Evolutionary conservation across 2,888 invertebrate genomes (phyloP).

Genomic region (Pemphredon lugubris): DNA sequence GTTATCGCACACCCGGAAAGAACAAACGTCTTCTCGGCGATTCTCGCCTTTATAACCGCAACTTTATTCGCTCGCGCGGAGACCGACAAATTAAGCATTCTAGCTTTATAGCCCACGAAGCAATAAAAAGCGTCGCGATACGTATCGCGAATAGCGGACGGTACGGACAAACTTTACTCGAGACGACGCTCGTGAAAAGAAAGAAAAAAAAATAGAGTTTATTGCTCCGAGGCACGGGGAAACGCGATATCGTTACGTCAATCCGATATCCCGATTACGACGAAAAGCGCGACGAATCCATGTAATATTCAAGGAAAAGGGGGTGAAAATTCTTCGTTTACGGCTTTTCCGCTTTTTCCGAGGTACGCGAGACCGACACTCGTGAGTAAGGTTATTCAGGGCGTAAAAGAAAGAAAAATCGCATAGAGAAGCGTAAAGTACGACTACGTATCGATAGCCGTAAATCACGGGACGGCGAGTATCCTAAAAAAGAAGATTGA

Average conservation of each 20-base stretch:
- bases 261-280: constrained; percentile 10
- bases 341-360: no score
- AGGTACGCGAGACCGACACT: no score
- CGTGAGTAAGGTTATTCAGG: no score
- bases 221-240: constrained; percentile 18
- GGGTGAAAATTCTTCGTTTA: constrained; percentile 11
- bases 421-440: no score
- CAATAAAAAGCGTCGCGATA: constrained; percentile 50
- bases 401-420: no score
- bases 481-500: no score
- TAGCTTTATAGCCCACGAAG: constrained; percentile 43
- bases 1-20: no score
- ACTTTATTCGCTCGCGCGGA: no score
- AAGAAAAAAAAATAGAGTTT: constrained; percentile 20
- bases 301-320: neutral
- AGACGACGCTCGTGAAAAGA: constrained; percentile 27
- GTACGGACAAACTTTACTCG: constrained; percentile 25
- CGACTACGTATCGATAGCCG: no score
- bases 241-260: constrained; percentile 10
- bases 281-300: constrained; percentile 8
- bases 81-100: constrained; percentile 49
- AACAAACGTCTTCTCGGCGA: no score
- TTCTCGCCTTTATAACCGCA: no score
- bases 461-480: no score
- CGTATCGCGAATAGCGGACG: constrained; percentile 38